Evolutionary conservation across 2,888 invertebrate genomes (phyloP).

Genomic region (Acanthosepion pharaonis): DNA sequence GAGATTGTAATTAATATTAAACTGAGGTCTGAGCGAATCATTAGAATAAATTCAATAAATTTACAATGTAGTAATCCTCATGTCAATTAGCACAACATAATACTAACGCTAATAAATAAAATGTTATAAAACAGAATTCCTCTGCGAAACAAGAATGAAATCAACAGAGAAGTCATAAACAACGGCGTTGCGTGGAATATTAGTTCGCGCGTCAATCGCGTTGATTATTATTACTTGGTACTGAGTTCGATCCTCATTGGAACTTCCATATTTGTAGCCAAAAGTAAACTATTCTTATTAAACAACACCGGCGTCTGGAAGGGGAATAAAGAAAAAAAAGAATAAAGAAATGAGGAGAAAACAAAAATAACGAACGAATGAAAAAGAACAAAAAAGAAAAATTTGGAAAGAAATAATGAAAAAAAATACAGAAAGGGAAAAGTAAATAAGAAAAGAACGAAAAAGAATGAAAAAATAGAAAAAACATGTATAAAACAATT

Average conservation of each 20-base stretch:
- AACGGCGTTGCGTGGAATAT: too few relatives aligned
- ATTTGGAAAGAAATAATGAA: too few relatives aligned
- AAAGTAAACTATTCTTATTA: too few relatives aligned
- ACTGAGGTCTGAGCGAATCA: background rate
- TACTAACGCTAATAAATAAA: background rate
- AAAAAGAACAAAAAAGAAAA: background rate
- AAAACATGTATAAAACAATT: too few relatives aligned
- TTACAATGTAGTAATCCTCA: background rate
- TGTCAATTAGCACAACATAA: background rate
- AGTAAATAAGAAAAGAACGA: background rate
- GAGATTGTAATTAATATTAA: background rate
- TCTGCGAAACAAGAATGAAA: background rate
- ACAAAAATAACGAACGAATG: background rate
- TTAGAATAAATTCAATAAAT: background rate
- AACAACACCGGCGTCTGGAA: background rate
- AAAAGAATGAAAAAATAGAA: background rate
- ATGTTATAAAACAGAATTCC: background rate
- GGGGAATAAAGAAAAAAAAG: background rate
- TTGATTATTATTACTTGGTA: too few relatives aligned
- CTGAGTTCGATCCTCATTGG: too few relatives aligned
- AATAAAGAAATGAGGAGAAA: background rate
- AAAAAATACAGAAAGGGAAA: too few relatives aligned
- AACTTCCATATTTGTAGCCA: too few relatives aligned
- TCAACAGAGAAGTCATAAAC: background rate
- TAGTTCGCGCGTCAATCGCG: too few relatives aligned